Percentiles rank a stretch among this genome's conserved stretches.
These are phyloP conservation scores for Lasioglossum zephyrum DNA, from an alignment of 2,888 invertebrate genomes.

Conservation along the genomic window DNA sequence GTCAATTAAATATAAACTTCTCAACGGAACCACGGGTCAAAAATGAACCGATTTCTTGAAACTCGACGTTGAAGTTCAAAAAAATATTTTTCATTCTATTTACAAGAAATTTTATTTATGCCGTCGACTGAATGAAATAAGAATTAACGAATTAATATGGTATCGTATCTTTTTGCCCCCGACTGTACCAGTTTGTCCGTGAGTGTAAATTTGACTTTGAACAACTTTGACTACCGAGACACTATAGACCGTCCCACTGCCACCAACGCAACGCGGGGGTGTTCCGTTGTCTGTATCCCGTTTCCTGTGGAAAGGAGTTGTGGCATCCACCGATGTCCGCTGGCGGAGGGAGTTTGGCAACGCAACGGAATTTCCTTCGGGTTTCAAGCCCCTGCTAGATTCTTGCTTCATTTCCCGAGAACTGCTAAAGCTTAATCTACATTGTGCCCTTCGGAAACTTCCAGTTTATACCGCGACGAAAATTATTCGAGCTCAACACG, in stretches of 20 bases:
- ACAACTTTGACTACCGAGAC: neutral
- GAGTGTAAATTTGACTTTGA: slow-evolving; percentile 2
- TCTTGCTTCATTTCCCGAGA: slow-evolving; percentile 5
- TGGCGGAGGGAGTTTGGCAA: slow-evolving; percentile 12
- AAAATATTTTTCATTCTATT: too few species aligned
- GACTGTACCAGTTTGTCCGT: neutral
- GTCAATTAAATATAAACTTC: too few species aligned
- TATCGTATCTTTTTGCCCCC: neutral
- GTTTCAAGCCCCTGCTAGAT: neutral
- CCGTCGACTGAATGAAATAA: neutral
- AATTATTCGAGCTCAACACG: slow-evolving; percentile 3
- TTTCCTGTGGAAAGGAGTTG: slow-evolving; percentile 10
- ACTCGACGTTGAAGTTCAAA: too few species aligned
- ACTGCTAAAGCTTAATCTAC: slow-evolving; percentile 10
- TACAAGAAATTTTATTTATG: too few species aligned
- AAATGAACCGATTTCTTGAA: too few species aligned
- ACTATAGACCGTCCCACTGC: neutral
- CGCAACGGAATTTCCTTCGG: slow-evolving; percentile 12
- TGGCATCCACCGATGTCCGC: slow-evolving; percentile 4
- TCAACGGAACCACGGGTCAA: too few species aligned
- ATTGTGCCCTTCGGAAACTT: slow-evolving; percentile 1
- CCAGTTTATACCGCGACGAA: neutral
- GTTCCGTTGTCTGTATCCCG: slow-evolving; percentile 10
- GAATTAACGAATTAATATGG: neutral
- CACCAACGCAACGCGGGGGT: neutral